Conservation (phyloP, 2,888 invertebrate genomes). For the Agriopis aurantiaria region DNA sequence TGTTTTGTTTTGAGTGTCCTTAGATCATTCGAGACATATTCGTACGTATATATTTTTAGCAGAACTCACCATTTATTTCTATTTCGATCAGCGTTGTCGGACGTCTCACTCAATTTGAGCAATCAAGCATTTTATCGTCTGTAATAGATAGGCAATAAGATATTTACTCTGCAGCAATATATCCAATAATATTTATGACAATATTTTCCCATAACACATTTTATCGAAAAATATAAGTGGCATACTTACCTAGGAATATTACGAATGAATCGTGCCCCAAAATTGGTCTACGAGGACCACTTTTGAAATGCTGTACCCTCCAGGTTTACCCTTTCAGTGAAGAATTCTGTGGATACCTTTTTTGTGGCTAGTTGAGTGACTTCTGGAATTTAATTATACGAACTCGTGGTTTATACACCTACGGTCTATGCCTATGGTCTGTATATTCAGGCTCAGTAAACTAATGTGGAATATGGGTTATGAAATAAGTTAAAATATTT, state of each 20-base stretch:
- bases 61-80: slow-evolving; percentile 9
- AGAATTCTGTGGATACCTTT: slow-evolving; percentile 20
- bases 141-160: slow-evolving; percentile 31
- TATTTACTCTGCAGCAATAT: slow-evolving; percentile 22
- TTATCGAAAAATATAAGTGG: slow-evolving; percentile 1
- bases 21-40: not conserved
- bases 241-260: not conserved
- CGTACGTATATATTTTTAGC: not conserved
- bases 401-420: not conserved
- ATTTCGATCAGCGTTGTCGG: slow-evolving; percentile 19
- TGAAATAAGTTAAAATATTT: slow-evolving; percentile 1
- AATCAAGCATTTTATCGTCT: slow-evolving; percentile 29
- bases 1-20: too few species aligned
- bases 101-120: slow-evolving; percentile 19
- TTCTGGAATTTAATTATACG: slow-evolving; percentile 23
- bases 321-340: slow-evolving; percentile 1
- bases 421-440: not conserved
- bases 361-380: slow-evolving; percentile 25
- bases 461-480: slow-evolving; percentile 1
- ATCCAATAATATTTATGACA: slow-evolving; percentile 13
- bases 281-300: not conserved
- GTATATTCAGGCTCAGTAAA: not conserved
- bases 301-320: not conserved
- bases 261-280: not conserved
- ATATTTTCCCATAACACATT: slow-evolving; percentile 11